Base-by-base conservation (phyloP, 2,797 vertebrate genomes). In the Erethizon dorsatum region DNA sequence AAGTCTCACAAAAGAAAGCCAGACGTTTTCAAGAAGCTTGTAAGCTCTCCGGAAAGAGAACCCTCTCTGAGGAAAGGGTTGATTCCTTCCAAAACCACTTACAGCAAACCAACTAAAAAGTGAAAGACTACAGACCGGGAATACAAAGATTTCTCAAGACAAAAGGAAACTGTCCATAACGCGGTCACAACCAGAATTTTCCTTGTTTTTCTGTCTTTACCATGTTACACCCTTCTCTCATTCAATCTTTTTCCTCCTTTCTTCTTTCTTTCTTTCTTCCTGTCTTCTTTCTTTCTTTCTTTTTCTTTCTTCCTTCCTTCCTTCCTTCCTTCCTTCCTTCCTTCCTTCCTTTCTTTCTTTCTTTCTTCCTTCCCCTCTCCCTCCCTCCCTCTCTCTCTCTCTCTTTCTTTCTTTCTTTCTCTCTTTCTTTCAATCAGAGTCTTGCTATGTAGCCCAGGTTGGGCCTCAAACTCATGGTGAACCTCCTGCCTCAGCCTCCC, bases 41-140 rank as follows among this genome's bases (percentile, higher is more conserved):
- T 17, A 13, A 83, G 31, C 33, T 5, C 50, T n/a, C 37, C 20
- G 12, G 5, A 88, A 79, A 56, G 50, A 13, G 3, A 37, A 37
- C 5, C 86, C 20, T 86, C 50, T 89, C 95, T 82, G 69, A 88
- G 59, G 24, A 89, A 83, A 88, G 54, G 12, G 14, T 56, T 88
- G 15, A 63, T 63, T 75, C 26, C 13, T 94, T 84, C 31, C 52
- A 77, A 93, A 77, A 50, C 33, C 26, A 69, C 50, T 71, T 24
- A 28, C 5, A 22, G 28, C 31, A 87, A 52, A 78, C 3, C 24
- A 73, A 56, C 54, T 87, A 37, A 33, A 57, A 90, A 83, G 37
- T 56, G 52, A 90, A 85, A 79, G n/a, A 11, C n/a, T 47, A 20
- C 10, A 91, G 20, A 59, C 15, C 67, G 18, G 63, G 61, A 84